Evolutionary conservation across 92 coral and sea anemone genomes (phyloP).

Genomic region (Isaurus tuberculatus): DNA sequence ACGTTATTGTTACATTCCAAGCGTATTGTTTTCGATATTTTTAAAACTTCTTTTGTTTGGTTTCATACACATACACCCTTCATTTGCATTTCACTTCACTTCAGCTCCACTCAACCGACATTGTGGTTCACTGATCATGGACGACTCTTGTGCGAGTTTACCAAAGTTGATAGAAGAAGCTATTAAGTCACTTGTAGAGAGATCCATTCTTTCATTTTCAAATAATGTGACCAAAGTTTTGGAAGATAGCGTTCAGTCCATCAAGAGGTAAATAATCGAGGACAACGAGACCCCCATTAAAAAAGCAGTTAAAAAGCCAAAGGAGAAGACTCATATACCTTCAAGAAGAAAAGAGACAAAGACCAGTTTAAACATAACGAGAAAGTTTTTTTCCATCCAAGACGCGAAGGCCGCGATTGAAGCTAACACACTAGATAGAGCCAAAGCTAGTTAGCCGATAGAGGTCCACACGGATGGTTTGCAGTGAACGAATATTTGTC

Average conservation of each 20-base stretch:
- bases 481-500: too few species aligned
- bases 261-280: neutral
- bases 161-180: neutral
- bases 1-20: slow-evolving; percentile 2
- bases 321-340: neutral
- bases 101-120: too few species aligned
- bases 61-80: neutral
- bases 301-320: neutral
- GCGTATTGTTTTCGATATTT: neutral
- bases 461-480: too few species aligned
- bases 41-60: neutral
- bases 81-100: slow-evolving; percentile 7
- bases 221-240: neutral
- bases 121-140: neutral
- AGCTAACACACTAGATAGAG: too few species aligned
- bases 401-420: too few species aligned
- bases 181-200: neutral
- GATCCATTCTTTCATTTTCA: neutral
- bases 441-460: too few species aligned
- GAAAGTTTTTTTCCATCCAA: neutral
- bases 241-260: neutral
- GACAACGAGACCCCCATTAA: neutral
- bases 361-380: neutral
- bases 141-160: neutral
- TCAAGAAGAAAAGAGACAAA: slow-evolving; percentile 3